Percentiles rank a stretch among this genome's conserved stretches.
Conservation (phyloP, 2,113 vertebrate species). For the Lontra canadensis region DNA sequence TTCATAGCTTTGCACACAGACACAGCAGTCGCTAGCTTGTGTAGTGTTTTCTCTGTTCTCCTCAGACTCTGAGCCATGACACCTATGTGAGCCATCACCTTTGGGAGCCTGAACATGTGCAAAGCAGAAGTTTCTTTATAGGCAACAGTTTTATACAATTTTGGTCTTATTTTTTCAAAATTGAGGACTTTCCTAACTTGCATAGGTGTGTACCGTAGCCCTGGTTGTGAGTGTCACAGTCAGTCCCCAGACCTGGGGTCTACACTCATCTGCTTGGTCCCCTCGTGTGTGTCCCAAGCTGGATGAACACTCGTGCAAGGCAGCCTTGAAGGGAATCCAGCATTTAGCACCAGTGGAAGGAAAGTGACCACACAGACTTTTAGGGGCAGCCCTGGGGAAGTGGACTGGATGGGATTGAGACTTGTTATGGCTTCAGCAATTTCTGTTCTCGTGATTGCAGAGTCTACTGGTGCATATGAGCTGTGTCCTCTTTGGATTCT, state of each 20-base stretch:
- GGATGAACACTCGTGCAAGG: background rate
- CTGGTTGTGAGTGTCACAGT: background rate
- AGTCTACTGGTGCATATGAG: background rate
- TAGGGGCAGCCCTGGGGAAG: background rate
- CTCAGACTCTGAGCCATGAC: too few relatives aligned
- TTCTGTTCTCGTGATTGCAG: background rate
- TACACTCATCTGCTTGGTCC: fast-evolving
- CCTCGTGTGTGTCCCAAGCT: background rate
- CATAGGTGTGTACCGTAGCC: fast-evolving
- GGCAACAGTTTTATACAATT: background rate
- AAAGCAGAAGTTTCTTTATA: background rate
- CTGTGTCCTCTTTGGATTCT: background rate
- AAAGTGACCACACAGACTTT: background rate
- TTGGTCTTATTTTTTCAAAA: background rate
- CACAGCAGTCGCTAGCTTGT: fast-evolving
- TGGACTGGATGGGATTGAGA: background rate
- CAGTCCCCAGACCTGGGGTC: background rate
- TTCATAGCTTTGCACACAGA: background rate
- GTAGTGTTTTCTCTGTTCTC: background rate
- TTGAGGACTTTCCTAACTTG: background rate
- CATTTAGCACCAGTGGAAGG: background rate
- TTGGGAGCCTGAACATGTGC: background rate
- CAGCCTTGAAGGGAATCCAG: background rate
- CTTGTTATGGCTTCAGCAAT: too few relatives aligned
- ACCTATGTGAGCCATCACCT: background rate